Base-by-base conservation (phyloP, 2,888 invertebrate species). In the Plagodis pulveraria region DNA sequence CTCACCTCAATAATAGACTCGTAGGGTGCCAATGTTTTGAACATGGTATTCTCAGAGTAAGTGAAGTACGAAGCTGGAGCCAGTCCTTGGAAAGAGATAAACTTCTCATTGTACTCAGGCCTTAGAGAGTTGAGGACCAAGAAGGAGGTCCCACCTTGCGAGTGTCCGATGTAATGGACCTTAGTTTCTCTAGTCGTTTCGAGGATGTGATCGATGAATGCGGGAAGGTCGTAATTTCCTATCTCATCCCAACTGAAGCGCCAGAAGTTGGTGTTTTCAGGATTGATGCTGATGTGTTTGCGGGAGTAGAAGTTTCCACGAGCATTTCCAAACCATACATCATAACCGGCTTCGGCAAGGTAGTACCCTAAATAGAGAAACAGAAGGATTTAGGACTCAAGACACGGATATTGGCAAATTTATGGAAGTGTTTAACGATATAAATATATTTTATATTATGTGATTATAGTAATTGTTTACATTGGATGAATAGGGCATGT, bases 241-340 rank as follows among this genome's bases (percentile, higher is more conserved):
- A 87, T 86, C 54, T 87, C 81, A 12, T 87, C 87, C 82, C 86
- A 87, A 59, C 80, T 81, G 76, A 87, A 87, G 11, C 57, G 70
- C 87, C 87, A 87, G 73, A 84, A 87, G 61, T 70, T 69, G n/a
- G 72, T 73, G 40, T 60, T 63, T 59, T 85, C 73, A 10, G 86
- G 86, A 60, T 80, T 67, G 0, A 81, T 56, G 0, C 49, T 54
- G 2, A 7, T 36, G 65, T 87, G 84, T 0, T 63, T 66, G 8
- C 93, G 86, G 6, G 94, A 94, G 77, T 95, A 95, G 46, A 84
- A 93, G 76, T 95, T 96, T 1, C 97, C 97, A 0, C 97, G 93
- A 11, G 94, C 94, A 79, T 97, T 97, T 0, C 96, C 95, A 74
- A 97, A 81, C 97, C 97, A 97, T 0, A 96, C 95, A 68, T 96